phyloP scores from a whole-genome alignment of 2,888 invertebrate genomes.

The Meteorus colon region DNA sequence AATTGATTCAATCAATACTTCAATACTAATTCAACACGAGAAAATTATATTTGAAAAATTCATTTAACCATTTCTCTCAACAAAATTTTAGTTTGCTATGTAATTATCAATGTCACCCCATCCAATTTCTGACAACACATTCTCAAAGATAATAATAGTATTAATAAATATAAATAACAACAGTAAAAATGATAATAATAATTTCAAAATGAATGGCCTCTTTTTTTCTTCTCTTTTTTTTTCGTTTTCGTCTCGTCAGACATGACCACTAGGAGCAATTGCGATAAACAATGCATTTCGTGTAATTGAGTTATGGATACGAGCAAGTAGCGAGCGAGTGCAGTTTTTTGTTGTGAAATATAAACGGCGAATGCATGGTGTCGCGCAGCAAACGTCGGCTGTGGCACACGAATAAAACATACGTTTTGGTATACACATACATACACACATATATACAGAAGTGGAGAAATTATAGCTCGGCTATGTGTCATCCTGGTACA shows the following conservation, averaged over 20 bases:
- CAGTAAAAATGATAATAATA: too few relatives aligned
- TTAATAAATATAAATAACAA: neutral
- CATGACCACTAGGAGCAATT: constrained; percentile 13
- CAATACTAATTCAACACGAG: too few relatives aligned
- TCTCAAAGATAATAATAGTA: neutral
- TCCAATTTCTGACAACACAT: too few relatives aligned
- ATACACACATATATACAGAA: neutral
- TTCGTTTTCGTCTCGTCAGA: constrained; percentile 46
- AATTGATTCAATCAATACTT: too few relatives aligned
- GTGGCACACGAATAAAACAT: constrained; percentile 17
- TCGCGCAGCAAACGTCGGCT: neutral
- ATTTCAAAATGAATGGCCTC: neutral
- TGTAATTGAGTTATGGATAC: constrained; percentile 51
- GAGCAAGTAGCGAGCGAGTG: constrained; percentile 19
- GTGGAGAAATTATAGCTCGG: neutral
- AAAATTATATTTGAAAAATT: too few relatives aligned
- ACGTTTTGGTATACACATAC: neutral
- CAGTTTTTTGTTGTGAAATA: constrained; percentile 1
- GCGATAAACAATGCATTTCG: constrained; percentile 39
- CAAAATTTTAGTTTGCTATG: too few relatives aligned
- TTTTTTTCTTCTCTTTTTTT: neutral
- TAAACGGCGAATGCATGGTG: neutral
- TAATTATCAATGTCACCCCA: too few relatives aligned
- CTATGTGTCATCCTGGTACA: constrained; percentile 15
- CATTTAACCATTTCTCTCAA: too few relatives aligned